Percentiles rank a stretch among this genome's conserved stretches.
phyloP scores from a whole-genome alignment of 2,888 invertebrate genomes.

The Charanyca ferruginea region DNA sequence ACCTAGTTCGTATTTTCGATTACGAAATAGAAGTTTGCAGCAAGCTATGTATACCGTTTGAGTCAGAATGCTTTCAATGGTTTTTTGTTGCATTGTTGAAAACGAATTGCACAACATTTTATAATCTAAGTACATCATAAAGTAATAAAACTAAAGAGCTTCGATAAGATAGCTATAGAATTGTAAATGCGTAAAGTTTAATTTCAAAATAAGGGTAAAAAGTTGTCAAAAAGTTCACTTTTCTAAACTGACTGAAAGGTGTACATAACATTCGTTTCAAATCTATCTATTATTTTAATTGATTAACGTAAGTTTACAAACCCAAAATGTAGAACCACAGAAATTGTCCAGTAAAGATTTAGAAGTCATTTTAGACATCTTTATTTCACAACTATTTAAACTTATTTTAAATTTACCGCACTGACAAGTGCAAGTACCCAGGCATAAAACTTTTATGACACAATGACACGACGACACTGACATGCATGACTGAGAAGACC shows the following conservation, averaged over 20 bases:
- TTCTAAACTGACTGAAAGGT: neutral
- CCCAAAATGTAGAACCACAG: slow-evolving; percentile 95
- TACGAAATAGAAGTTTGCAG: too few relatives aligned
- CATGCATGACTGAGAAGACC: too few relatives aligned
- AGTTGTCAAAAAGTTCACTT: neutral
- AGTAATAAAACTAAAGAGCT: neutral
- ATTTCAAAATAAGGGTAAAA: neutral
- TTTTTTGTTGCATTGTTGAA: too few relatives aligned
- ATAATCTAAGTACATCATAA: too few relatives aligned
- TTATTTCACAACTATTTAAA: slow-evolving; percentile 13
- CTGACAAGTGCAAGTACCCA: too few relatives aligned
- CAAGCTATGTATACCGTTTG: too few relatives aligned
- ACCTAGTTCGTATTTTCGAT: too few relatives aligned
- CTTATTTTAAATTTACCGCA: slow-evolving; percentile 56
- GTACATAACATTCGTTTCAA: neutral
- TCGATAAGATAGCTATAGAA: neutral
- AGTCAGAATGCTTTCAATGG: too few relatives aligned
- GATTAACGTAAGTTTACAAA: slow-evolving; percentile 81
- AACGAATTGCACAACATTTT: too few relatives aligned
- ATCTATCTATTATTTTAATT: neutral
- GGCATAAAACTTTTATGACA: too few relatives aligned
- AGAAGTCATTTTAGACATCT: slow-evolving; percentile 24
- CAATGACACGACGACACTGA: too few relatives aligned
- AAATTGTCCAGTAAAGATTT: slow-evolving; percentile 93
- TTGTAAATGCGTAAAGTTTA: neutral